Conservation (phyloP, 2,113 vertebrate species). For the Indicator maculatus region DNA sequence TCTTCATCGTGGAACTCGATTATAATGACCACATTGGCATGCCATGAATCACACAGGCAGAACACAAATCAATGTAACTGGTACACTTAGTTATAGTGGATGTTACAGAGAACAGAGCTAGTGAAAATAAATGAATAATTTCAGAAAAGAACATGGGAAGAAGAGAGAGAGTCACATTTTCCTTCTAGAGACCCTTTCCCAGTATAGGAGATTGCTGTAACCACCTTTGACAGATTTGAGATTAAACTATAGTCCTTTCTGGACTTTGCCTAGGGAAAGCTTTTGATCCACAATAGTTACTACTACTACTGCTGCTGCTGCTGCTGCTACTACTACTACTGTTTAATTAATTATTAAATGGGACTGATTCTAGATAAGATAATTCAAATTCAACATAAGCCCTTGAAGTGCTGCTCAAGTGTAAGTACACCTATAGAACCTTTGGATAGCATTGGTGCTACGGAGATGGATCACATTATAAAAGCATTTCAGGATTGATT, state of each 20-base stretch:
- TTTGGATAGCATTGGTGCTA: neutral
- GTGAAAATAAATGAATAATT: conserved; percentile 16
- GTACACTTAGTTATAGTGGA: neutral
- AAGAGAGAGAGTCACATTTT: neutral
- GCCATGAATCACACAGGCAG: conserved; percentile 24
- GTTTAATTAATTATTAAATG: neutral
- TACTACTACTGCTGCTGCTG: neutral
- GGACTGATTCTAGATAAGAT: neutral
- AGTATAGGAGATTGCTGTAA: neutral
- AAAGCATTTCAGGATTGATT: neutral
- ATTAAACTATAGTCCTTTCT: neutral
- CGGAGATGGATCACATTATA: neutral
- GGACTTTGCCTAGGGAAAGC: neutral
- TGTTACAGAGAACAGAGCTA: neutral
- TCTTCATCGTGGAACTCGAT: conserved; percentile 50
- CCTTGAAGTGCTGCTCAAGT: neutral
- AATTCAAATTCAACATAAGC: neutral
- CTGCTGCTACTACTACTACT: neutral
- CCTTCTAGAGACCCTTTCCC: neutral
- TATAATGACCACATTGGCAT: conserved; percentile 41
- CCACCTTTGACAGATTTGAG: neutral
- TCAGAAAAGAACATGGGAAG: neutral
- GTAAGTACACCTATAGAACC: neutral
- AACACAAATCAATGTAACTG: conserved; percentile 21
- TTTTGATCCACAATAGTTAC: neutral